Evolutionary conservation across 2,113 vertebrate species (phyloP).

Genomic region (Spermophilus dauricus): DNA sequence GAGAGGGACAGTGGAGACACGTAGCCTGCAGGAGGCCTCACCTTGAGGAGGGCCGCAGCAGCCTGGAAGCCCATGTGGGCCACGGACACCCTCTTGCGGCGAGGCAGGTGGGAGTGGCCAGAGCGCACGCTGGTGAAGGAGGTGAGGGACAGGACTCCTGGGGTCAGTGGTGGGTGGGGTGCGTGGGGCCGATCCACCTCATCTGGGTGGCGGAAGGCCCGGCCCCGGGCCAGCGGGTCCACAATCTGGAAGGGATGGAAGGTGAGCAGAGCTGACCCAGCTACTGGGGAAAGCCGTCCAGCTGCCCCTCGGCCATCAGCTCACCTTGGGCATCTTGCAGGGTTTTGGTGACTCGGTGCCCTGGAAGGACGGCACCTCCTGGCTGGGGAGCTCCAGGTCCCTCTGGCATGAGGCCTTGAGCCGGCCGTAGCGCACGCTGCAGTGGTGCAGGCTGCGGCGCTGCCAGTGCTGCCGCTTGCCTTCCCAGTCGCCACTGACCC

Average conservation of each 20-base stretch:
- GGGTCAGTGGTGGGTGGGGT: conserved; percentile 91
- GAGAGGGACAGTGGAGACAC: too few species aligned
- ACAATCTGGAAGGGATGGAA: conserved; percentile 90
- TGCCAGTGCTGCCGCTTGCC: conserved; percentile 96
- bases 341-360: conserved; percentile 92
- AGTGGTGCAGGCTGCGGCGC: conserved; percentile 95
- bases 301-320: rapidly evolving
- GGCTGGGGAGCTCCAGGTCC: conserved; percentile 93
- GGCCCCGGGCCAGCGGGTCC: conserved; percentile 95
- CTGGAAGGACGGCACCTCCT: conserved; percentile 91
- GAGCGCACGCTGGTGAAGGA: conserved; percentile 96
- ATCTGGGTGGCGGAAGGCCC: conserved; percentile 94
- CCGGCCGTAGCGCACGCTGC: conserved; percentile 95
- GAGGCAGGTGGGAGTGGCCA: conserved; percentile 88
- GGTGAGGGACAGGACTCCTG: conserved; percentile 92
- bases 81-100: conserved; percentile 95
- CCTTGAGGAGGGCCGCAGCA: conserved; percentile 94
- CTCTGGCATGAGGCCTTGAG: conserved; percentile 94
- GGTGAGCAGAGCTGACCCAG: not conserved
- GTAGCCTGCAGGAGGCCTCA: conserved; percentile 68
- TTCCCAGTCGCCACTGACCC: conserved; percentile 94
- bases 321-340: conserved; percentile 94
- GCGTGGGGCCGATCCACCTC: conserved; percentile 93
- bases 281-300: rapidly evolving
- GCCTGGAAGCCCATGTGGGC: conserved; percentile 97